A percentile compares a stretch with the other conserved stretches of the same genome.
These are phyloP conservation scores for Ptychochromis oligacanthus DNA, from an alignment of 2,113 vertebrate species.

Conservation along the genomic window DNA sequence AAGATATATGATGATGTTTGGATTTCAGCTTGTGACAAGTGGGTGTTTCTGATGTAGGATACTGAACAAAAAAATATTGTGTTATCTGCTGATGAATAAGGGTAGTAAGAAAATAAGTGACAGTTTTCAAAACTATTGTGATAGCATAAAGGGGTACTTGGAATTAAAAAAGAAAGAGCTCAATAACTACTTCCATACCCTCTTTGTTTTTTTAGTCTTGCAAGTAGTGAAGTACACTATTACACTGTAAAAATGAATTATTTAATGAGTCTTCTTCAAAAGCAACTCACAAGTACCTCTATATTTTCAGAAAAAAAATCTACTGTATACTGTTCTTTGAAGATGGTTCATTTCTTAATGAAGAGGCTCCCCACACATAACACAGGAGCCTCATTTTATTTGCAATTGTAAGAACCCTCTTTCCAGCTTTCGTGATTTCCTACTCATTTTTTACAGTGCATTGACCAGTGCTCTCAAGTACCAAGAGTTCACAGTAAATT, in stretches of 20 bases:
- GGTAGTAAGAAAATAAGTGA: slow-evolving; percentile 2
- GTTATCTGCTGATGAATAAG: not conserved
- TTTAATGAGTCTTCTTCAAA: not conserved
- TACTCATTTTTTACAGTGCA: slow-evolving; percentile 38
- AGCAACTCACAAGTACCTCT: not conserved
- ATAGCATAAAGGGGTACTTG: slow-evolving; percentile 78
- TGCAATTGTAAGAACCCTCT: not conserved
- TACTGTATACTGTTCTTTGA: not conserved
- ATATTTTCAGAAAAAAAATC: not conserved
- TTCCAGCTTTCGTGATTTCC: slow-evolving; percentile 1
- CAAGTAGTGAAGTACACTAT: slow-evolving; percentile 18
- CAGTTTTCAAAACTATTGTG: slow-evolving; percentile 70
- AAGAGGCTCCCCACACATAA: not conserved
- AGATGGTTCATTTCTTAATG: not conserved
- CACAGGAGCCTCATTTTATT: not conserved
- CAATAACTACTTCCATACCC: slow-evolving; percentile 75
- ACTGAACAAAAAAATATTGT: not conserved
- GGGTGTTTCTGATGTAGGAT: not conserved
- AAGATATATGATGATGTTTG: no score
- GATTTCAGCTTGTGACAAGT: not conserved
- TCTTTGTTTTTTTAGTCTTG: slow-evolving; percentile 17
- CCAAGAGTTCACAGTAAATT: slow-evolving; percentile 71
- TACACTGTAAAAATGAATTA: slow-evolving; percentile 24
- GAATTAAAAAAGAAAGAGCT: slow-evolving; percentile 51
- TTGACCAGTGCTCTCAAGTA: slow-evolving; percentile 36